Base-by-base conservation (phyloP, 2,797 vertebrate species). In the Anas capensis region DNA sequence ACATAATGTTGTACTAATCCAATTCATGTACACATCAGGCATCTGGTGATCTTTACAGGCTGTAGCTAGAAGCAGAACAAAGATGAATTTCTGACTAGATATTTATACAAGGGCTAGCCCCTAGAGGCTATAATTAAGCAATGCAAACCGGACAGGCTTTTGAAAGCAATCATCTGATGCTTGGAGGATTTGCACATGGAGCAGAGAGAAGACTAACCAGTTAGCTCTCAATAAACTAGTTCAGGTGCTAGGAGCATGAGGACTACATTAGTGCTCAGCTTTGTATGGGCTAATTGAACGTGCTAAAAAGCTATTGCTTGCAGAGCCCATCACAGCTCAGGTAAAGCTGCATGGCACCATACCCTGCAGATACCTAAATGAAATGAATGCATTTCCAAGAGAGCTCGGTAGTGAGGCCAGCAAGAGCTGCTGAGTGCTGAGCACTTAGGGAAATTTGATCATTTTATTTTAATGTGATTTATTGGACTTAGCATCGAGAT, bases 381-480 rank as follows among this genome's bases (percentile, higher is more conserved):
- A 75, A 85, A 82, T 40, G 53, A 53, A 6, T n/a, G 66, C 16
- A 2, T 29, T 88, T 85, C 38, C 71, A 81, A 23, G 70, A 56
- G 58, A 76, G 46, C 78, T 86, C 56, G 2, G 38, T 4, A 65
- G 17, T 0, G 0, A 72, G 86, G 64, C 81, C 72, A 86, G 40
- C 33, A 29, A 79, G 91, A 70, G 66, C 87, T 79, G 66, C 66
- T 84, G 87, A 90, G 81, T 56, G 64, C 92, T 65, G 44, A 82
- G 91, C 92, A 78, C 61, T 96, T 94, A 90, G 68, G 83, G 69
- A 95, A 85, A 90, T 87, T 66, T 82, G 88, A 75, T 77, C 78
- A 69, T 94, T 95, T 96, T 23, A 64, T 73, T 95, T 92, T 85
- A 68, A 83, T 81, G 75, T 85, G 83, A 94, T 95, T 95, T 93